These are phyloP conservation scores for Apis florea DNA, from an alignment of 1,140 invertebrate species.

Conservation along the genomic window DNA sequence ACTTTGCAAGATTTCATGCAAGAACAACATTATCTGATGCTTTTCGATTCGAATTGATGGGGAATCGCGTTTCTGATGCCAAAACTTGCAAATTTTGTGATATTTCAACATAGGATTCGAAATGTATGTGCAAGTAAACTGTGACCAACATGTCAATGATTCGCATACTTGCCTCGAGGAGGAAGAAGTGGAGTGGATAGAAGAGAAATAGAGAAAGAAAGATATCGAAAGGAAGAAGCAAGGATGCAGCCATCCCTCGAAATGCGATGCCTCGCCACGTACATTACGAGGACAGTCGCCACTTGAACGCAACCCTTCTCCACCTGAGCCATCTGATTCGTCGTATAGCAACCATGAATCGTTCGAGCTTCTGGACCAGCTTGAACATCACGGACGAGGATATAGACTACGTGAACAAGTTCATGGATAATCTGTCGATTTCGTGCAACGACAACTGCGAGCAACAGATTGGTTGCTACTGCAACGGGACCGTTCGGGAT, in stretches of 20 bases:
- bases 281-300: not conserved
- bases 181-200: too few relatives aligned
- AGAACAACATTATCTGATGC: too few relatives aligned
- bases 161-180: too few relatives aligned
- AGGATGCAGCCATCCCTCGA: not conserved
- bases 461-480: slow-evolving; percentile 44
- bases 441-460: not conserved
- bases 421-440: slow-evolving; percentile 20
- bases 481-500: slow-evolving; percentile 57
- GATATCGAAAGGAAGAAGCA: too few relatives aligned
- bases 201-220: too few relatives aligned
- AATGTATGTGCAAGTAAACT: too few relatives aligned
- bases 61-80: too few relatives aligned
- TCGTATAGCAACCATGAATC: slow-evolving; percentile 41
- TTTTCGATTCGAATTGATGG: too few relatives aligned
- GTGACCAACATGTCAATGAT: too few relatives aligned
- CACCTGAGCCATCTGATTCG: not conserved
- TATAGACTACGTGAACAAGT: slow-evolving; percentile 66
- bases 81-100: too few relatives aligned
- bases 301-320: slow-evolving; percentile 21
- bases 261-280: slow-evolving; percentile 16
- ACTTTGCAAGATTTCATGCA: too few relatives aligned
- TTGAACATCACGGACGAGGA: slow-evolving; percentile 72
- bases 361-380: slow-evolving; percentile 43
- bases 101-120: too few relatives aligned